phyloP scores from a whole-genome alignment of 2,888 invertebrate species.

The Phaonia tiefii region DNA sequence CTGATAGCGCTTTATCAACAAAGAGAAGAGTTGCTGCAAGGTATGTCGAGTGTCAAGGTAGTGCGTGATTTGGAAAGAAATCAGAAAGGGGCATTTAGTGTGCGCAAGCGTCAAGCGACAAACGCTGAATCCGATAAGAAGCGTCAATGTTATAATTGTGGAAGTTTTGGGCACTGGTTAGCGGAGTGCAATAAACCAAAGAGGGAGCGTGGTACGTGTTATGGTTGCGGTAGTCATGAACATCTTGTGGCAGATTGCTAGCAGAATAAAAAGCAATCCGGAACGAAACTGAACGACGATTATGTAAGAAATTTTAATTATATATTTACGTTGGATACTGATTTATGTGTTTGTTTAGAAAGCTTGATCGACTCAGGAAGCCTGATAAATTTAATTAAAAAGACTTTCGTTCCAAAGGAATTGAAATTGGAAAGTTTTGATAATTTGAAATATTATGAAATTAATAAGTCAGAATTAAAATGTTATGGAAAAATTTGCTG shows the following conservation, averaged over 20 bases:
- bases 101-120: slow-evolving; percentile 34
- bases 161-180: slow-evolving; percentile 42
- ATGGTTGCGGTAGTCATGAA: slow-evolving; percentile 26
- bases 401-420: too few relatives aligned
- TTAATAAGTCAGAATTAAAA: too few relatives aligned
- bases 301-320: too few relatives aligned
- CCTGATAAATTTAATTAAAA: slow-evolving; percentile 1
- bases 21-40: slow-evolving; percentile 45
- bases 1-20: slow-evolving; percentile 43
- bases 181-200: slow-evolving; percentile 40
- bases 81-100: slow-evolving; percentile 25
- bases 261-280: not conserved
- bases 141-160: slow-evolving; percentile 51
- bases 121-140: not conserved
- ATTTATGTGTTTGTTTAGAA: not conserved
- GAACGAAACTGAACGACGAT: too few relatives aligned
- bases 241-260: slow-evolving; percentile 36
- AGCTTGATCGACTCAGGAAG: too few relatives aligned
- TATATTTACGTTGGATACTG: too few relatives aligned
- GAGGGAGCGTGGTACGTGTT: slow-evolving; percentile 43
- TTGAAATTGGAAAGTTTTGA: too few relatives aligned
- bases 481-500: too few relatives aligned
- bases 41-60: too few relatives aligned
- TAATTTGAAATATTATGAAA: too few relatives aligned
- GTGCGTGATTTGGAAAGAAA: too few relatives aligned